Percentiles rank a stretch among this genome's conserved stretches.
Conservation (phyloP, 2,888 invertebrate genomes). For the Epicampocera succincta region DNA sequence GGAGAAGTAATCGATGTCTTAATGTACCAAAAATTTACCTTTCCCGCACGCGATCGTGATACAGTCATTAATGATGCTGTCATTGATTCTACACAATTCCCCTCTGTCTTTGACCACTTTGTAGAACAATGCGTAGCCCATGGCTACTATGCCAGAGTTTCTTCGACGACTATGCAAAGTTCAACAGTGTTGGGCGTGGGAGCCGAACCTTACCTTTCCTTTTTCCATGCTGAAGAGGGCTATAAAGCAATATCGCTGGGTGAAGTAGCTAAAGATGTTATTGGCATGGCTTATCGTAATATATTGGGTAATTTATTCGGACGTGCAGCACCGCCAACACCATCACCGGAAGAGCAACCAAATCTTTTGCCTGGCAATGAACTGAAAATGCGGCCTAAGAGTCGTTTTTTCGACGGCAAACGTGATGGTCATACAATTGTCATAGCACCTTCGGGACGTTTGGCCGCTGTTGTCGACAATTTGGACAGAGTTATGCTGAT, state of each 20-base stretch:
- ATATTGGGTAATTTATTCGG: constrained; percentile 87
- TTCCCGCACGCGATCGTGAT: constrained; percentile 86
- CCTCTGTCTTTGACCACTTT: constrained; percentile 90
- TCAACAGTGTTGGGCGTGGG: constrained; percentile 90
- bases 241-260: constrained; percentile 90
- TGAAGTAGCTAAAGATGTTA: constrained; percentile 95
- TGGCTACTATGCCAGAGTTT: constrained; percentile 83
- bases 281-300: constrained; percentile 86
- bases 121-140: constrained; percentile 82
- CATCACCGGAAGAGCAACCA: constrained; percentile 73
- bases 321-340: constrained; percentile 76
- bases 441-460: constrained; percentile 87
- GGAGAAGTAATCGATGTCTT: constrained; percentile 81
- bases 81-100: constrained; percentile 86
- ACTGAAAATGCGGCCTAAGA: constrained; percentile 89
- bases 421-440: constrained; percentile 89
- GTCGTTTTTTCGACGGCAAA: constrained; percentile 90
- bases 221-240: constrained; percentile 95
- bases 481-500: constrained; percentile 93
- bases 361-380: constrained; percentile 79
- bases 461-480: constrained; percentile 92
- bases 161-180: constrained; percentile 89
- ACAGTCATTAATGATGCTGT: constrained; percentile 89
- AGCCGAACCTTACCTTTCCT: constrained; percentile 91
- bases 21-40: constrained; percentile 93